Evolutionary conservation across 1,140 invertebrate genomes (phyloP).

Genomic region (Macrobrachium rosenbergii): DNA sequence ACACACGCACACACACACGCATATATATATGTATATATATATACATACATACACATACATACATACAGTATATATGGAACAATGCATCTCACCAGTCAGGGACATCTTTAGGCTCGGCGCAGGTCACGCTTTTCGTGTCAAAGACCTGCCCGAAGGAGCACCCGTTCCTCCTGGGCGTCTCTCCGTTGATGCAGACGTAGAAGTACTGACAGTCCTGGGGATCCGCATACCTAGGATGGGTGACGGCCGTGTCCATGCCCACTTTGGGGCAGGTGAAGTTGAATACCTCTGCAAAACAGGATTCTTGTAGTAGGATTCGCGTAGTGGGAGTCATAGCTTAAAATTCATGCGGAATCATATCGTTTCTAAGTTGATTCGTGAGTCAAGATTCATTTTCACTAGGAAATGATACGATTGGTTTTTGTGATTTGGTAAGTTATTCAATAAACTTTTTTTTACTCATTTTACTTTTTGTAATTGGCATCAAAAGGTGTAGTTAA

Average conservation of each 20-base stretch:
- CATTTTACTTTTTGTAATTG: no score
- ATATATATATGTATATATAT: conserved; percentile 16
- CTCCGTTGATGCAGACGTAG: conserved; percentile 90
- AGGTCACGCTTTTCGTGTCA: conserved; percentile 84
- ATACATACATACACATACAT: conserved; percentile 18
- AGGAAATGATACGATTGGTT: no score
- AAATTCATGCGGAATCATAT: neutral
- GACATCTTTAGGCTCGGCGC: conserved; percentile 89
- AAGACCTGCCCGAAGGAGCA: conserved; percentile 89
- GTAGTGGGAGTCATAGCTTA: neutral
- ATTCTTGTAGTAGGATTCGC: no score
- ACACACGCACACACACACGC: neutral
- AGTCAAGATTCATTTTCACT: no score
- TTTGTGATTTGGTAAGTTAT: no score
- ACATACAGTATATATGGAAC: neutral
- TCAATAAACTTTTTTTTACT: no score
- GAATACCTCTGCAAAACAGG: conserved; percentile 64
- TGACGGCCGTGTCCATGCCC: conserved; percentile 76
- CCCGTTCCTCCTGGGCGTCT: conserved; percentile 87
- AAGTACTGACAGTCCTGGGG: conserved; percentile 91
- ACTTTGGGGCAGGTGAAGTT: conserved; percentile 69
- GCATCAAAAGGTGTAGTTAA: no score
- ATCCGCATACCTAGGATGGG: conserved; percentile 89
- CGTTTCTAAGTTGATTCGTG: no score
- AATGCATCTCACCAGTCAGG: conserved; percentile 80